Evolutionary conservation across 92 coral and sea anemone species (phyloP).

Genomic region (Nematostella vectensis): DNA sequence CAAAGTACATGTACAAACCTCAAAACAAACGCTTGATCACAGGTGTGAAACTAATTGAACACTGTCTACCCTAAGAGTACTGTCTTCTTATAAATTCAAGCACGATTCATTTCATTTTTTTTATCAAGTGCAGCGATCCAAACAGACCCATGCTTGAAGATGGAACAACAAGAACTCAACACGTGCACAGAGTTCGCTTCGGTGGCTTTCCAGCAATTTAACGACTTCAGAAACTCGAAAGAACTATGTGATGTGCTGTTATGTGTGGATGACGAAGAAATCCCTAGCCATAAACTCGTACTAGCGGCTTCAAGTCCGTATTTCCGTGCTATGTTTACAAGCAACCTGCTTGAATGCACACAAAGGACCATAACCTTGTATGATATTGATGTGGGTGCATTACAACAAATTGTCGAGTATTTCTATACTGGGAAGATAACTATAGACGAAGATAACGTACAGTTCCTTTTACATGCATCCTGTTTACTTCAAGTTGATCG

Average conservation of each 20-base stretch:
- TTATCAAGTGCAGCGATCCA: too few relatives aligned
- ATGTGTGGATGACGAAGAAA: conserved; percentile 50
- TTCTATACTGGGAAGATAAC: conserved; percentile 47
- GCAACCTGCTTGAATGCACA: conserved; percentile 53
- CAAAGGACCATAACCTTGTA: conserved; percentile 32
- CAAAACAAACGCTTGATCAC: too few relatives aligned
- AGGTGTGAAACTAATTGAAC: too few relatives aligned
- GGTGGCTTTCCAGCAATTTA: conserved; percentile 41
- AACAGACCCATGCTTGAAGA: too few relatives aligned
- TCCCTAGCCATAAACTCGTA: conserved; percentile 65
- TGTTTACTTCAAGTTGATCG: conserved; percentile 47
- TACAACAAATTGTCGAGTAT: conserved; percentile 40
- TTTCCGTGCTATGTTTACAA: conserved; percentile 75
- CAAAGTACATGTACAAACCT: too few relatives aligned
- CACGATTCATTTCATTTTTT: too few relatives aligned
- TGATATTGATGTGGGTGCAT: conserved; percentile 44
- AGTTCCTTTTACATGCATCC: conserved; percentile 49
- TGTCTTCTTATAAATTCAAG: too few relatives aligned
- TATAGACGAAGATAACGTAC: conserved; percentile 55
- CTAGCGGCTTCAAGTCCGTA: conserved; percentile 80
- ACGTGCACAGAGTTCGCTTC: conserved; percentile 9
- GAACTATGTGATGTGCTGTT: conserved; percentile 72
- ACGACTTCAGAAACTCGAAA: conserved; percentile 41
- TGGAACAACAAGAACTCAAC: too few relatives aligned
- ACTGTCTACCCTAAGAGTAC: too few relatives aligned